Base-by-base conservation (phyloP, 2,888 invertebrate species). In the Synanthedon myopaeformis region DNA sequence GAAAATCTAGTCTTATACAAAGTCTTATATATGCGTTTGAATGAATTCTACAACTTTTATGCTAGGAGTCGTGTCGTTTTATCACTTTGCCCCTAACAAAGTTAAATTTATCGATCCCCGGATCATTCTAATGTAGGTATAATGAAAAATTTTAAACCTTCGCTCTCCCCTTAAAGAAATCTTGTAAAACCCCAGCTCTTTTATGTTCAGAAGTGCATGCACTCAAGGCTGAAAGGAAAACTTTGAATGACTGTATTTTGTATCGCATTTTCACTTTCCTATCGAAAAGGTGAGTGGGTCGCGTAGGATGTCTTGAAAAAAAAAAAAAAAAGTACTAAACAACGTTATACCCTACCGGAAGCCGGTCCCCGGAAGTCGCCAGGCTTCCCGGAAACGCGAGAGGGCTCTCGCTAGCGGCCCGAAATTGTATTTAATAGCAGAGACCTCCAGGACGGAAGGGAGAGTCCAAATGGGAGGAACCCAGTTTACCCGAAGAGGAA, bases 311-410 rank as follows among this genome's bases (percentile, higher is more conserved):
- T 75, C 79, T 81, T 75, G 23, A 23, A 23, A 23, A 73, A 74
- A 76, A 81, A 69, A 79, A 77, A 75, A 76, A n/a, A n/a, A n/a
- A n/a, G n/a, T n/a, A 74, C 70, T 74, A 76, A 79, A 79, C 74
- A 79, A 78, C 72, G 69, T 67, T 66, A 80, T 74, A 78, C 79
- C 77, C 76, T 74, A 76, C 76, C 77, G 86, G 85, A 86, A 79
- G 78, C 69, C 64, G 74, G 69, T 72, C 65, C 72, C 72, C 81
- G 84, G 83, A 83, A 79, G 83, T 81, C 77, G 72, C 75, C 78
- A 75, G 80, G 79, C 82, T 80, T 81, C 80, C 84, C 83, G 86
- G 86, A 86, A 74, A 74, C 68, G 73, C 76, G 75, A 70, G 76
- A 85, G 83, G 79, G 80, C 73, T 68, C 81, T 80, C 67, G 69